Conservation (phyloP, 2,113 vertebrate genomes). For the Pelecanus crispus region DNA sequence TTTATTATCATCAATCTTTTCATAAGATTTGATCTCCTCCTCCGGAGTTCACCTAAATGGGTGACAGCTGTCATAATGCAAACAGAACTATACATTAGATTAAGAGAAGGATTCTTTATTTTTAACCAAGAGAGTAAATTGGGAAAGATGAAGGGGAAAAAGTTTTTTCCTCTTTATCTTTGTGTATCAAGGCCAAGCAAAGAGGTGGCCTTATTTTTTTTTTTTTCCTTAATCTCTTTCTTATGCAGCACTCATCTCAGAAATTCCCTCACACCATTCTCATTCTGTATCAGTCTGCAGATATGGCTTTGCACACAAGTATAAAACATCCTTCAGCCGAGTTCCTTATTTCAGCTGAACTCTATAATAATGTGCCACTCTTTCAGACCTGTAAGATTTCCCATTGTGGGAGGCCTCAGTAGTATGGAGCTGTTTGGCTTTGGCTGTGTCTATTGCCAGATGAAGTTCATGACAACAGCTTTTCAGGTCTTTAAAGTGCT, state of each 20-base stretch:
- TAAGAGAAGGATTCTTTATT: neutral
- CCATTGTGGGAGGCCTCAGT: neutral
- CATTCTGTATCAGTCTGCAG: neutral
- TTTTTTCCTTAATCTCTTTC: neutral
- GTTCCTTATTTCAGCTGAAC: neutral
- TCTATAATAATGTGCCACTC: neutral
- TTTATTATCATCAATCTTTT: neutral
- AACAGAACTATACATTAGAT: neutral
- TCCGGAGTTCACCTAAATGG: neutral
- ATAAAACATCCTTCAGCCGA: neutral
- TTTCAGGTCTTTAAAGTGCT: constrained; percentile 3
- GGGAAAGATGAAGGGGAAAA: neutral
- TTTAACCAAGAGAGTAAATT: neutral
- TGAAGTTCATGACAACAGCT: constrained; percentile 13
- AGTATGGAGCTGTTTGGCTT: neutral
- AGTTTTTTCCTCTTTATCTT: neutral
- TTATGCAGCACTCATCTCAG: neutral
- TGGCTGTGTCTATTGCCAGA: neutral
- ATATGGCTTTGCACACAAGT: neutral
- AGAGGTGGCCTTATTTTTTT: neutral
- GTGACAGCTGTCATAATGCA: neutral
- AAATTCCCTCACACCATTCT: neutral
- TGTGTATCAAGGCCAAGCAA: neutral
- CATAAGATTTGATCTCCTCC: neutral
- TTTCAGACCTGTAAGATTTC: neutral